Percentiles rank a stretch among this genome's conserved stretches.
Conservation (phyloP, 1,140 invertebrate species). For the Drosophila leontia region DNA sequence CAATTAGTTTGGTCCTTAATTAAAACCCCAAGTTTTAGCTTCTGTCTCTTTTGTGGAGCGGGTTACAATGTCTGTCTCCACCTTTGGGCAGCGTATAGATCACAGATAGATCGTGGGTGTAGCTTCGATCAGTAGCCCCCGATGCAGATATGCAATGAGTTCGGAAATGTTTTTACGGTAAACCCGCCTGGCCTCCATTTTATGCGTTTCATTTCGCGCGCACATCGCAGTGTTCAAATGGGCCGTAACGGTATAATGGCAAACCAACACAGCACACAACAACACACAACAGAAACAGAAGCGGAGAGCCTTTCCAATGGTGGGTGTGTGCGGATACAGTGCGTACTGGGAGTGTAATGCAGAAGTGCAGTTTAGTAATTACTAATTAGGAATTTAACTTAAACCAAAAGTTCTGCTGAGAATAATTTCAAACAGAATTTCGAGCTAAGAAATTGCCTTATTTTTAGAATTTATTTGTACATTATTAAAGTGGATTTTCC, state of each 20-base stretch:
- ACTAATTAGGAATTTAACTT: not conserved
- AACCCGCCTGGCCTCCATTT: conserved; percentile 49
- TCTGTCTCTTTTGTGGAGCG: not conserved
- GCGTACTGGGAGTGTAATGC: conserved; percentile 17
- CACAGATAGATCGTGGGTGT: not conserved
- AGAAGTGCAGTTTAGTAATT: not conserved
- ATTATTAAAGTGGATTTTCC: no score
- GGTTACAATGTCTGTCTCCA: conserved; percentile 5
- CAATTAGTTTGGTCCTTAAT: conserved; percentile 37
- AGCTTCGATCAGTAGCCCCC: conserved; percentile 34
- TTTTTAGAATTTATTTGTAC: no score
- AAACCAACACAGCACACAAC: conserved; percentile 39
- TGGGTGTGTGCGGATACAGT: conserved; percentile 21
- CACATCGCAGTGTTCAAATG: conserved; percentile 72
- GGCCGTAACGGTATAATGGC: conserved; percentile 70
- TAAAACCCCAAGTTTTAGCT: conserved; percentile 25
- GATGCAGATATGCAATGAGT: conserved; percentile 32
- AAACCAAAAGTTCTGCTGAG: not conserved
- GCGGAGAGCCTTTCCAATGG: conserved; percentile 9
- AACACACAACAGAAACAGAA: conserved; percentile 5
- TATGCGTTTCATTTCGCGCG: conserved; percentile 70
- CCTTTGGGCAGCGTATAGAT: not conserved
- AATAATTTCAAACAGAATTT: not conserved
- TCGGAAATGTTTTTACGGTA: conserved; percentile 67
- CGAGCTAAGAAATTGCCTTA: no score